phyloP scores from a whole-genome alignment of 2,113 vertebrate species.

The Typhlomys cinereus region DNA sequence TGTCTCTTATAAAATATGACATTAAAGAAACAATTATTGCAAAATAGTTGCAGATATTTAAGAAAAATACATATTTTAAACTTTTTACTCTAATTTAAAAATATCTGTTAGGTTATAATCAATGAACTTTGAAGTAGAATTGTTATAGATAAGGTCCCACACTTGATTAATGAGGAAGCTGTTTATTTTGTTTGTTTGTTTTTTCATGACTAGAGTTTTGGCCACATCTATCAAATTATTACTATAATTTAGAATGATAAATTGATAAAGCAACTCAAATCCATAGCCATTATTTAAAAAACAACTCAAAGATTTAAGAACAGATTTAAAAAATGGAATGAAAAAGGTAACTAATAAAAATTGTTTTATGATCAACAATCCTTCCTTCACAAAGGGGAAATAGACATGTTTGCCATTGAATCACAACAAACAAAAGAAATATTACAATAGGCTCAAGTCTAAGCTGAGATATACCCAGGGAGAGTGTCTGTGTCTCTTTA shows the following conservation, averaged over 20 bases:
- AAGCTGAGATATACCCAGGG: neutral
- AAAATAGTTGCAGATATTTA: slow-evolving; percentile 66
- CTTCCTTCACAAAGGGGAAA: neutral
- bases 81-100: slow-evolving; percentile 54
- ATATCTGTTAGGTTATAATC: slow-evolving; percentile 38
- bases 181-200: slow-evolving; percentile 25
- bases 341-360: neutral
- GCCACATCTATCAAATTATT: slow-evolving; percentile 1
- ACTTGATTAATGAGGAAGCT: slow-evolving; percentile 32
- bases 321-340: neutral
- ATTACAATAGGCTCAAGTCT: neutral
- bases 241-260: neutral
- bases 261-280: neutral
- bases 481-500: neutral
- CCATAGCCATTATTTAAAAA: neutral
- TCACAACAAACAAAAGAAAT: neutral
- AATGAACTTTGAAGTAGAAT: slow-evolving; percentile 37
- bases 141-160: neutral
- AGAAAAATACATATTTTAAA: too few relatives aligned
- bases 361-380: slow-evolving; percentile 19
- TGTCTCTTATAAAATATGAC: slow-evolving; percentile 45
- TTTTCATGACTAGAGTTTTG: neutral
- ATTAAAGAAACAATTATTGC: slow-evolving; percentile 56
- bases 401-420: neutral
- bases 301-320: neutral